Conservation (phyloP, 1,140 invertebrate genomes). For the Hydropsyche tenuis region DNA sequence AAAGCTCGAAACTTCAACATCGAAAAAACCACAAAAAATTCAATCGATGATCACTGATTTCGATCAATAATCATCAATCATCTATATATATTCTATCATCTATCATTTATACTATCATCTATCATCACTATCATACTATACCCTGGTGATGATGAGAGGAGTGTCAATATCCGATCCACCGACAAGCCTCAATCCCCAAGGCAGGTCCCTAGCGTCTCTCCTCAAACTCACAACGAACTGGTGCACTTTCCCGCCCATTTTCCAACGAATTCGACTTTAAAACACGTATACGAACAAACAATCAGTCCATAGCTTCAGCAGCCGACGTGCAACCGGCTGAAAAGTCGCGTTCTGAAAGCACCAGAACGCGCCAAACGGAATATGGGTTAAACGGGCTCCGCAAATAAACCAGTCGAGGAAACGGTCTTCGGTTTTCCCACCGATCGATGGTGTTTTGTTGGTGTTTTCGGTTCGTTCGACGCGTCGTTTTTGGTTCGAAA, state of each 20-base stretch:
- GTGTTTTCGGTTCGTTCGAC: no score
- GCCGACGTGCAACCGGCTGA: neutral
- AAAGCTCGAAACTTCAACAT: no score
- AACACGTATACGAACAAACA: neutral
- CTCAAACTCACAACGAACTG: slow-evolving; percentile 77
- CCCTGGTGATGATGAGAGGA: slow-evolving; percentile 90
- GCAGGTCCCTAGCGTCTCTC: slow-evolving; percentile 75
- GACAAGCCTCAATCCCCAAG: slow-evolving; percentile 91
- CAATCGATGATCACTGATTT: no score
- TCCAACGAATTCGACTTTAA: neutral
- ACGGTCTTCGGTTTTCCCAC: neutral
- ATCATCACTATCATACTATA: slow-evolving; percentile 61
- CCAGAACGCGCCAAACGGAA: neutral
- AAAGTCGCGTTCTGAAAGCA: slow-evolving; percentile 1
- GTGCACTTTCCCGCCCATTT: slow-evolving; percentile 69
- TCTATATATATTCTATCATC: neutral
- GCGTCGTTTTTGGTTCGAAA: slow-evolving; percentile 34
- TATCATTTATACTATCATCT: neutral
- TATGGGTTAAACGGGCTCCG: slow-evolving; percentile 33
- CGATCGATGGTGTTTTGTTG: neutral
- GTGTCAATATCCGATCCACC: slow-evolving; percentile 88
- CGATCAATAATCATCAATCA: neutral
- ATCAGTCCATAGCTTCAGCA: neutral
- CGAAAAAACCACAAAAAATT: no score
- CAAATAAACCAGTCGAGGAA: neutral